Evolutionary conservation across 2,113 vertebrate species (phyloP), one percentile per base, ranked within the genome.

Genomic region (Sterrhoptilus dennistouni): DNA sequence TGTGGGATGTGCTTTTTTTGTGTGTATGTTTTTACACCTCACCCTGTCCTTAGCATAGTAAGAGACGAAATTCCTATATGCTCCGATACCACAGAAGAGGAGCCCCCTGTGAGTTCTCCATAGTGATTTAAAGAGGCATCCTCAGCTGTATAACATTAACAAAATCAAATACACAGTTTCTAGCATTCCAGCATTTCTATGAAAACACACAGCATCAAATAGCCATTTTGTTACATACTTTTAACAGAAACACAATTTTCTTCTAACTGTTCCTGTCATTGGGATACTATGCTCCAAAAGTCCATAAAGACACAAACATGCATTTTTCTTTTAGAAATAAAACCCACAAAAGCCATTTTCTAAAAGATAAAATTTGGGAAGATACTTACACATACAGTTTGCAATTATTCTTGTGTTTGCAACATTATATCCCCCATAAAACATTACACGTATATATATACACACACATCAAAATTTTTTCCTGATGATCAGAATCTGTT

Each of bases 381-480:
- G 75, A 96, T 98, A 98, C 98, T 98, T 98, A 98, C 98, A 98
- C 97, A 98, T 94, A 97, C 33, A 88, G 66, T 97, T 97, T 95
- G 94, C 96, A 97, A 97, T 97, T 97, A 96, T 95, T 98, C 96
- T 71, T 88, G 91, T 94, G 89, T 83, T 97, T 96, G 95, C 75
- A 61, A 92, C 96, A 97, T 97, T 96, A 75, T 75, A 91, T 42
- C 29, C 95, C 95, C 89, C 47, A 27, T 38, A 96, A 97, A 94
- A 94, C 14, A 18, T 61, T 76, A 83, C 54, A 72, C 49, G 57
- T 2, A 45, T 8, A 56, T 5, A 78, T 27, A 36, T 2, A 68
- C 14, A 86, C 12, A 68, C 20, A 84, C 21, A 81, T 52, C 20
- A 12, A 66, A 53, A 31, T 60, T 50, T 71, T 89, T 83, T 70